These are phyloP conservation scores for Rhopalosiphum nymphaeae DNA, from an alignment of 2,888 invertebrate genomes.

Conservation along the genomic window DNA sequence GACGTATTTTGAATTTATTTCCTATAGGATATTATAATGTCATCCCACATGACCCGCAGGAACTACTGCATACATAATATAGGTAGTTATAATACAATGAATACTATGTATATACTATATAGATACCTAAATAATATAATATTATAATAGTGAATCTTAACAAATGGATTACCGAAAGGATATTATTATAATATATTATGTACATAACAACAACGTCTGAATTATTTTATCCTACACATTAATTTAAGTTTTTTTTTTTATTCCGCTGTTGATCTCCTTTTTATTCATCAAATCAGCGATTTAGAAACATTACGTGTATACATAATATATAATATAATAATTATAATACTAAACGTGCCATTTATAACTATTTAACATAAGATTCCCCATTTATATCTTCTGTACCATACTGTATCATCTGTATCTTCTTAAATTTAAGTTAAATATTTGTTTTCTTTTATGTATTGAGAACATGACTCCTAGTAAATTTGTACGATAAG, in stretches of 20 bases:
- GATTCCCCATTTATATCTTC: background rate
- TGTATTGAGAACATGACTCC: background rate
- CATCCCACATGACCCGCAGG: conserved; percentile 20
- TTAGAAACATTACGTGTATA: background rate
- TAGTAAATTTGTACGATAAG: background rate
- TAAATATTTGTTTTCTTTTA: background rate
- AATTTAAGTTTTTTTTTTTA: background rate
- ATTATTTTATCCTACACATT: conserved; percentile 9
- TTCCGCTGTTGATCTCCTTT: background rate
- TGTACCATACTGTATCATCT: background rate
- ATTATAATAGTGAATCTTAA: background rate
- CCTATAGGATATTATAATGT: conserved; percentile 1
- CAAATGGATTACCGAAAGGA: background rate
- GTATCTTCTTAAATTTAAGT: background rate
- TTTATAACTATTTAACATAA: background rate
- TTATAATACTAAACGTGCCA: background rate
- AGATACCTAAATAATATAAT: background rate
- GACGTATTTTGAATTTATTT: conserved; percentile 39
- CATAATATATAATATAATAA: background rate
- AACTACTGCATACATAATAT: background rate
- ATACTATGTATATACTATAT: background rate
- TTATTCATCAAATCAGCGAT: background rate
- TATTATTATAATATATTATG: background rate
- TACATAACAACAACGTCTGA: background rate
- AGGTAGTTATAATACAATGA: background rate